Evolutionary conservation across 1,140 invertebrate genomes (phyloP), one percentile per base, ranked within the genome.

Genomic region (Bursaphelenchus mucronatus): DNA sequence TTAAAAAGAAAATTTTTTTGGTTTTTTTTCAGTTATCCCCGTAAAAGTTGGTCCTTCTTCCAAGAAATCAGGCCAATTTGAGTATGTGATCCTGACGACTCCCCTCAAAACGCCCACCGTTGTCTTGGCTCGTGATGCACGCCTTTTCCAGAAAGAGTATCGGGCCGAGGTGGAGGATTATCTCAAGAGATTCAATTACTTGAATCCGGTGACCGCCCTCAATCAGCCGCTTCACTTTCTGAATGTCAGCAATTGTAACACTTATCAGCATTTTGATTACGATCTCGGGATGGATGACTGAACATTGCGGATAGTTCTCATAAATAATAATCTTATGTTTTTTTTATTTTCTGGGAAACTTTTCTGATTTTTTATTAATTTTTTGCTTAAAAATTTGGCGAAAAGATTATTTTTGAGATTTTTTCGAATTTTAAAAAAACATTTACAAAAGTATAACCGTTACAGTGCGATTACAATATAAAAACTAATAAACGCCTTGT

Each of bases 21-120:
- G n/a, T n/a, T n/a, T n/a, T n/a, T n/a, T n/a, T 74, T 68, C 11
- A 76, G 75, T 79, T 63, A 70, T 79, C 19, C 74, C 76, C 11
- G 58, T 79, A 3, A 70, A 72, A 52, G 56, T 76, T 46, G 76
- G 74, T 7, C 73, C 69, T 0, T 13, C 49, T 11, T 70, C 65
- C 50, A 61, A 62, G 41, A 11, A 40, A 6, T 9, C 39, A 8
- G 74, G 74, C 19, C 49, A 74, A 47, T 79, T 70, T 61, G 71
- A 72, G 9, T 76, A 76, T 61, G 41, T 79, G 45, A 64, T 76
- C 21, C 49, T 76, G 39, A 71, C 76, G 1, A 76, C 79, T 51
- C 63, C 76, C 8, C 46, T 76, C 4, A 76, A 76, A 58, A 67
- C 74, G 49, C 75, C 76, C 5, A 76, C 75, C 17, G 71, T 78